phyloP scores from a whole-genome alignment of 1,140 invertebrate species.

The Leptonema lineaticorne region DNA sequence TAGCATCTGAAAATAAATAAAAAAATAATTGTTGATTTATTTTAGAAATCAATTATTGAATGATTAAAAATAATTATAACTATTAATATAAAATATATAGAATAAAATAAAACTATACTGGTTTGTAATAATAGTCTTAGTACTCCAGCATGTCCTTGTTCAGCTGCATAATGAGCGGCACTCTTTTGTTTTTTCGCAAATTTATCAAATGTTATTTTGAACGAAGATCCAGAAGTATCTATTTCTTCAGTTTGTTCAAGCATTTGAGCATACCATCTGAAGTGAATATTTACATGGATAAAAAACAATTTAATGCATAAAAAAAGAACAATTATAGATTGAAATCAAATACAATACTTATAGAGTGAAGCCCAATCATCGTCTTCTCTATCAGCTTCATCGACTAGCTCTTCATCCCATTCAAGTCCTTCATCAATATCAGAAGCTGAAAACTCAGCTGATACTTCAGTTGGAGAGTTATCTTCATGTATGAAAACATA shows the following conservation, averaged over 20 bases:
- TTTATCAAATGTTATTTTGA: constrained; percentile 14
- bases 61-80: constrained; percentile 2
- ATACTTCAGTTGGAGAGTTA: constrained; percentile 26
- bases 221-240: not conserved
- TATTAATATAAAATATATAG: not conserved
- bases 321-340: not conserved
- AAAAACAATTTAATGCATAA: not conserved
- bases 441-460: constrained; percentile 26
- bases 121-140: constrained; percentile 34
- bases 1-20: constrained; percentile 28
- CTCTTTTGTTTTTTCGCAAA: constrained; percentile 23
- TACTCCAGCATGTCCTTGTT: constrained; percentile 37
- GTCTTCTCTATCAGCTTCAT: constrained; percentile 27
- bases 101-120: constrained; percentile 21
- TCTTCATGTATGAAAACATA: constrained; percentile 39
- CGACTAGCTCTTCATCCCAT: constrained; percentile 39
- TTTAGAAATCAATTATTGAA: not conserved
- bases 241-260: constrained; percentile 38
- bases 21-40: no score
- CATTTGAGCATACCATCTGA: constrained; percentile 40
- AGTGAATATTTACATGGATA: not conserved
- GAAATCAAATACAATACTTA: constrained; percentile 23
- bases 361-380: constrained; percentile 38
- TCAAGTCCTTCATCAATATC: constrained; percentile 33
- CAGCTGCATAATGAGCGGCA: constrained; percentile 39